Percentiles rank a stretch among this genome's conserved stretches.
Evolutionary conservation across 64 coral and sea anemone species (phyloP).

Genomic region (Trachythela sp.): DNA sequence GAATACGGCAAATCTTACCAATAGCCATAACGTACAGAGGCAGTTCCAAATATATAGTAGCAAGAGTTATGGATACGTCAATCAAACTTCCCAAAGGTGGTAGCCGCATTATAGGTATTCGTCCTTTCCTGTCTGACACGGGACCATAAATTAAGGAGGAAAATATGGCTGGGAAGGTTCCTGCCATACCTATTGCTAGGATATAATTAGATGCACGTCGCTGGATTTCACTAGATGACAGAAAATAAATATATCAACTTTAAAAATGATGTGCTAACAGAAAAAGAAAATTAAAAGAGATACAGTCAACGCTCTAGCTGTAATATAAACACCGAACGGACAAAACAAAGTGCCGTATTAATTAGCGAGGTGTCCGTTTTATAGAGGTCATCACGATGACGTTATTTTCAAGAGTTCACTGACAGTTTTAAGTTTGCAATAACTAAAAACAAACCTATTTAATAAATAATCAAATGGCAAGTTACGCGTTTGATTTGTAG

Average conservation of each 20-base stretch:
- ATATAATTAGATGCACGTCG: constrained; percentile 65
- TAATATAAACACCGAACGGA: no score
- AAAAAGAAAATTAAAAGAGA: no score
- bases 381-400: no score
- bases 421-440: no score
- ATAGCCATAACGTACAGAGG: constrained; percentile 75
- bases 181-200: constrained; percentile 52
- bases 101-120: constrained; percentile 61
- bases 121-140: constrained; percentile 82
- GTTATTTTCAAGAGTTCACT: no score
- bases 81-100: constrained; percentile 52
- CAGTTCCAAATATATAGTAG: constrained; percentile 63
- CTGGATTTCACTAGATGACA: constrained; percentile 13
- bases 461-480: no score
- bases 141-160: constrained; percentile 70
- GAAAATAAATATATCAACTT: not conserved
- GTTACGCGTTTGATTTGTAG: no score
- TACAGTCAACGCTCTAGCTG: no score
- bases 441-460: no score
- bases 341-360: no score
- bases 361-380: no score
- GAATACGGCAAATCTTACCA: constrained; percentile 67
- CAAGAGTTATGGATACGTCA: constrained; percentile 46
- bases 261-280: not conserved
- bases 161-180: constrained; percentile 66